Evolutionary conservation across 2,113 vertebrate species (phyloP).

Genomic region (Chinchilla lanigera): DNA sequence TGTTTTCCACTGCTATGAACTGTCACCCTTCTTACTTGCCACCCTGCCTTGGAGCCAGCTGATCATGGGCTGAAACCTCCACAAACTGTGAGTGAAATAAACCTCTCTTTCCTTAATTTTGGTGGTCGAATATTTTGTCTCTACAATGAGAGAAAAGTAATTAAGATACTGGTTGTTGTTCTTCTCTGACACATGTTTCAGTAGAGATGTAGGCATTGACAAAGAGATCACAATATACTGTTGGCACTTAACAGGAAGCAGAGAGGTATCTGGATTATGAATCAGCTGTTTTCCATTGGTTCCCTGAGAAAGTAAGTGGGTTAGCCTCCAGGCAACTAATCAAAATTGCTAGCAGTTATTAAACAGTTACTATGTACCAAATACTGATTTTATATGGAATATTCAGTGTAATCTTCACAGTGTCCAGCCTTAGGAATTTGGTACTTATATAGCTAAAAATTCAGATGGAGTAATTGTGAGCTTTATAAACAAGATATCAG

Average conservation of each 20-base stretch:
- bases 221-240: background rate
- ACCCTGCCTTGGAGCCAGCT: too few relatives aligned
- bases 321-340: background rate
- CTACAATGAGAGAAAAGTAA: background rate
- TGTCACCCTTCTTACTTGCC: too few relatives aligned
- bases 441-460: background rate
- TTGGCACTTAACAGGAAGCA: background rate
- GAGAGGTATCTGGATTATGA: background rate
- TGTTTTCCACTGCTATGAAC: too few relatives aligned
- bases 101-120: too few relatives aligned
- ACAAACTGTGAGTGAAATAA: too few relatives aligned
- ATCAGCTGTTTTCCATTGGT: background rate
- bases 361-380: background rate
- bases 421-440: background rate
- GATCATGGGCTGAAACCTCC: too few relatives aligned
- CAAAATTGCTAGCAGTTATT: background rate
- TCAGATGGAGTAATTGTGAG: background rate
- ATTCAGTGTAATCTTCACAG: background rate
- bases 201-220: background rate
- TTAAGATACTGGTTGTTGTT: background rate
- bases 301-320: background rate
- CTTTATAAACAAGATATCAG: background rate
- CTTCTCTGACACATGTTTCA: background rate
- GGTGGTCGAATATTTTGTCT: too few relatives aligned
- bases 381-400: background rate